Evolutionary conservation across 2,888 invertebrate species (phyloP), one percentile per base, ranked within the genome.

Genomic region (Nasonovia ribisnigri): DNA sequence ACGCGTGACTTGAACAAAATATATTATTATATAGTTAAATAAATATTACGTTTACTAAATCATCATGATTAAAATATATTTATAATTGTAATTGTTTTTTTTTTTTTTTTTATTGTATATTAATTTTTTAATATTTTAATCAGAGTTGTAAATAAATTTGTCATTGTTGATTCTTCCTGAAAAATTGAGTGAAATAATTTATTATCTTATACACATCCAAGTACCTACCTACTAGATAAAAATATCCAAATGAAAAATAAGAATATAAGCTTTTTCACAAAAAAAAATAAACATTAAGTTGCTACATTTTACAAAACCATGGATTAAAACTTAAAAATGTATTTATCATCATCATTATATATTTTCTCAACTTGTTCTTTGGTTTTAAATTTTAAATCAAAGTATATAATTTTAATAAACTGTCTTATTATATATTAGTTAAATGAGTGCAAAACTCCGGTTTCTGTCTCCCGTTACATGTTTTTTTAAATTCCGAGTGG

Each of bases 21-120:
- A 36, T 16, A 67, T 36, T 36, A 67, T 67, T n/a, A 67, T 67
- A 67, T 36, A 67, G 67, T 67, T 36, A 36, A 67, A 67, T 67
- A 36, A 36, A 67, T 67, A 67, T 67, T 67, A 67, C n/a, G n/a
- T 36, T n/a, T n/a, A 67, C n/a, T 67, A 36, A 67, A 67, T 36
- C 36, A 67, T 67, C 67, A 36, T 36, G 16, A 67, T 36, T 16
- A 67, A 36, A 36, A 67, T 67, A 36, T 67, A 36, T 36, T 67
- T 67, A 67, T 36, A 20, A 36, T 36, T 67, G 67, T 67, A 67
- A 67, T 67, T 67, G 67, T 67, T 67, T 67, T 60, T 60, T 60
- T 67, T 67, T 60, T 60, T 60, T 54, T 67, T 67, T 67, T 67
- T n/a, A 67, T 67, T 67, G 36, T 67, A 67, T 67, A 67, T n/a